These are phyloP conservation scores for Callyntrura sp. DNA, from an alignment of 2,888 invertebrate species.

Conservation along the genomic window DNA sequence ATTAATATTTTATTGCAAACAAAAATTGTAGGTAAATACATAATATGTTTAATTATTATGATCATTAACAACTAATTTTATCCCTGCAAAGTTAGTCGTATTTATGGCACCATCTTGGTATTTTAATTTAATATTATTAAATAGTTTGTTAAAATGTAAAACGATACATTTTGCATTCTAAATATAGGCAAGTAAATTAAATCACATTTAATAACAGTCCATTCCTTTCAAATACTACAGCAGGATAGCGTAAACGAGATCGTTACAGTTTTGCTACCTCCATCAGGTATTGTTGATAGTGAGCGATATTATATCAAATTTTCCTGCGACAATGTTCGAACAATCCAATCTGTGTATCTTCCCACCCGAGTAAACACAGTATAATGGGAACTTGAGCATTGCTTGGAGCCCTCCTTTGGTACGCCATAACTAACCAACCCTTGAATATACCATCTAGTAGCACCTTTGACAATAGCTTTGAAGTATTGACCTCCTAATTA, in stretches of 20 bases:
- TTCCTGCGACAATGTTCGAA: slow-evolving; percentile 82
- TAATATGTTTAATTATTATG: no score
- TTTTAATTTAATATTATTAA: not conserved
- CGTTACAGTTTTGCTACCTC: not conserved
- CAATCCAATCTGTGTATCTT: slow-evolving; percentile 83
- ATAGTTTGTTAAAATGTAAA: not conserved
- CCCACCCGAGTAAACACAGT: slow-evolving; percentile 83
- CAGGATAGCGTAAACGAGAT: not conserved
- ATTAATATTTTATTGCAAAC: no score
- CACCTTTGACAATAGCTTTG: slow-evolving; percentile 84
- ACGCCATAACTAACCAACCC: slow-evolving; percentile 86
- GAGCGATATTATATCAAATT: slow-evolving; percentile 78
- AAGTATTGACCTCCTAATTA: slow-evolving; percentile 87
- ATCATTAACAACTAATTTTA: no score
- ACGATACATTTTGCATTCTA: not conserved
- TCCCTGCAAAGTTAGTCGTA: not conserved
- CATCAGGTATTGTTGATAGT: not conserved
- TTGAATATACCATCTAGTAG: slow-evolving; percentile 85
- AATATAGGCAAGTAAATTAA: not conserved
- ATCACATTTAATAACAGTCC: slow-evolving; percentile 8
- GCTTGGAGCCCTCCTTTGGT: slow-evolving; percentile 79
- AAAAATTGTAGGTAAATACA: no score
- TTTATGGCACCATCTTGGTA: slow-evolving; percentile 25
- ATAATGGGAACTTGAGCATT: slow-evolving; percentile 82
- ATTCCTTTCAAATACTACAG: no score